Conservation (phyloP, 2,888 invertebrate species). For the Synanthedon formicaeformis region DNA sequence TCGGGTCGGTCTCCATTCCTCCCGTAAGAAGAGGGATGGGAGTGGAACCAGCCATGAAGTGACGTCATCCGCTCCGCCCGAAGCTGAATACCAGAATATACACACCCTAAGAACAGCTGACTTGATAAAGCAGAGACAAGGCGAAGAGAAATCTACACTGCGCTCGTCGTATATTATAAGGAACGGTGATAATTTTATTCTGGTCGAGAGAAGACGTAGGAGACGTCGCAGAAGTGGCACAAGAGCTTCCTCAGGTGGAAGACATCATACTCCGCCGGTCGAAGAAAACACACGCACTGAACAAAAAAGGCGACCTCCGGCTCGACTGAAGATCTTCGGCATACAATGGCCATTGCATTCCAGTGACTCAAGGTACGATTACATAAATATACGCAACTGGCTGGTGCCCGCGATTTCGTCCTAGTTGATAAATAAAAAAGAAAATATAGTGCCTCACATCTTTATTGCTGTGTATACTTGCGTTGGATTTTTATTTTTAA, state of each 20-base stretch:
- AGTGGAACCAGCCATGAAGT: constrained; percentile 62
- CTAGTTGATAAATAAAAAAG: too few species aligned
- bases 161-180: constrained; percentile 64
- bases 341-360: constrained; percentile 69
- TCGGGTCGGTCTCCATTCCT: constrained; percentile 69
- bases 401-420: too few species aligned
- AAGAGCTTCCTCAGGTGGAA: constrained; percentile 54
- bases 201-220: constrained; percentile 59
- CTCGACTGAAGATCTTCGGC: constrained; percentile 60
- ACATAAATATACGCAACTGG: too few species aligned
- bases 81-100: constrained; percentile 65
- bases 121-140: constrained; percentile 61
- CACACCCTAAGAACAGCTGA: constrained; percentile 65
- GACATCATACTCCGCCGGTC: constrained; percentile 60
- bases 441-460: too few species aligned
- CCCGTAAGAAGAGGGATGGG: constrained; percentile 70
- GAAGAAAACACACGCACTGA: constrained; percentile 54
- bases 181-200: constrained; percentile 65
- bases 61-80: constrained; percentile 44
- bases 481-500: too few species aligned
- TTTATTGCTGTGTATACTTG: too few species aligned
- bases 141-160: constrained; percentile 62
- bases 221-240: constrained; percentile 59
- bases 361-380: constrained; percentile 53
- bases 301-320: constrained; percentile 60